A percentile compares a stretch with the other conserved stretches of the same genome.
These are phyloP conservation scores for Lepidotrigona ventralis DNA, from an alignment of 1,140 invertebrate species.

Conservation along the genomic window DNA sequence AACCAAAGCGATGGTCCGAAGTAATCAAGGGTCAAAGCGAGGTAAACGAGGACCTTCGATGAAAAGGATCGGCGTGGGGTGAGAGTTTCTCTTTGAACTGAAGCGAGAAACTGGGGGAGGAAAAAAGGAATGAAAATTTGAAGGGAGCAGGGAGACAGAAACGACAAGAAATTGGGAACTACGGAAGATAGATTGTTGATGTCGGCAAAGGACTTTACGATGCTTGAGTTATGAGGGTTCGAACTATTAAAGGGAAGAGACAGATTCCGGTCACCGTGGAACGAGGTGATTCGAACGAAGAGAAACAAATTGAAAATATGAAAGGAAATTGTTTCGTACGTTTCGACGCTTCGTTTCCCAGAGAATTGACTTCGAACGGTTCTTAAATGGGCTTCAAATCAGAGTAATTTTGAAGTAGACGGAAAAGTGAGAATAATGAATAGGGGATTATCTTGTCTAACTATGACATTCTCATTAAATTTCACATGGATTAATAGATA, in stretches of 20 bases:
- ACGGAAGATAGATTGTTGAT: not conserved
- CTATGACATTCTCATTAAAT: too few relatives aligned
- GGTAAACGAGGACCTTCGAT: slow-evolving; percentile 33
- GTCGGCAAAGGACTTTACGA: not conserved
- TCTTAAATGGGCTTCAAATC: too few relatives aligned
- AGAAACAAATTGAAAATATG: too few relatives aligned
- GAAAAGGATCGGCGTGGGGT: slow-evolving; percentile 1
- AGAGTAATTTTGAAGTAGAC: too few relatives aligned
- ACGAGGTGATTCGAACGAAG: too few relatives aligned
- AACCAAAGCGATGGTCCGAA: slow-evolving; percentile 23
- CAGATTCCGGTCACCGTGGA: accelerated
- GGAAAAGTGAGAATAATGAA: too few relatives aligned
- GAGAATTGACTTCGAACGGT: too few relatives aligned
- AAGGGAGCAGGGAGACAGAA: not conserved
- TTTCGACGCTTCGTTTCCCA: too few relatives aligned
- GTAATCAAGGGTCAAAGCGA: slow-evolving; percentile 35
- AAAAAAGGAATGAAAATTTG: not conserved
- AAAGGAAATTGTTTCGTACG: too few relatives aligned
- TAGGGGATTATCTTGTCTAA: too few relatives aligned
- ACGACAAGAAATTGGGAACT: not conserved
- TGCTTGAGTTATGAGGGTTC: not conserved
- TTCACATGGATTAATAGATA: too few relatives aligned
- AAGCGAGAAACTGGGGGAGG: too few relatives aligned
- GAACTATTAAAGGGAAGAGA: not conserved
- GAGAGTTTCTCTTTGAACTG: slow-evolving; percentile 8